Base-by-base conservation (phyloP, 2,113 vertebrate genomes). In the Callopanchax toddi region DNA sequence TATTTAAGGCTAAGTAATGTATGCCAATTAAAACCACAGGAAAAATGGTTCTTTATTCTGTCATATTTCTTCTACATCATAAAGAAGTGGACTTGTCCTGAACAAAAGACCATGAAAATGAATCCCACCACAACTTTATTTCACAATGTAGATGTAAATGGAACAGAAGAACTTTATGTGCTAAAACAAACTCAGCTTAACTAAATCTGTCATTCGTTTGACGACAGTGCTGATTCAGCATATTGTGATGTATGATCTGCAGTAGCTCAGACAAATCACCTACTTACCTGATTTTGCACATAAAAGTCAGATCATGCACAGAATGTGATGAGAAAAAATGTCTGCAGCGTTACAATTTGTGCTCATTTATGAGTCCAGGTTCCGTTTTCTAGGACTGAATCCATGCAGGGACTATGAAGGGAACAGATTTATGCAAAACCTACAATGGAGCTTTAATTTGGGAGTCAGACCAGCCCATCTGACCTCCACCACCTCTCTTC, bases 381-480 rank as follows among this genome's bases (percentile, higher is more conserved):
- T n/a, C n/a, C n/a, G n/a, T n/a, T n/a, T n/a, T n/a, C 25, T 5
- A 11, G 46, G 21, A 37, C 17, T 59, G 18, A 74, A 61, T 60
- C 22, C 45, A 12, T 12, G 34, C 29, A 42, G 36, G 13, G 2
- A 57, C 26, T 6, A 26, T 6, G 3, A 3, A 6, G 16, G 20
- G n/a, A 17, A 40, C n/a, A 42, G 26, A 52, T 56, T 50, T 46
- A 43, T 69, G 37, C 23, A 56, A 39, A n/a, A 53, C 15, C 22
- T 40, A 73, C 60, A 62, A 67, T 57, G 21, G 16, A 4, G 60
- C 46, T 72, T 72, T 78, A 53, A 79, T 71, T 73, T 39, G 51
- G 48, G 74, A 67, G 17, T 71, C 40, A 18, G 12, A 12, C 0
- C 20, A 67, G 58, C 51, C 32, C 40, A n/a, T 26, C 3, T 26